phyloP scores from a whole-genome alignment of 1,140 invertebrate species.

The Conus betulinus region DNA sequence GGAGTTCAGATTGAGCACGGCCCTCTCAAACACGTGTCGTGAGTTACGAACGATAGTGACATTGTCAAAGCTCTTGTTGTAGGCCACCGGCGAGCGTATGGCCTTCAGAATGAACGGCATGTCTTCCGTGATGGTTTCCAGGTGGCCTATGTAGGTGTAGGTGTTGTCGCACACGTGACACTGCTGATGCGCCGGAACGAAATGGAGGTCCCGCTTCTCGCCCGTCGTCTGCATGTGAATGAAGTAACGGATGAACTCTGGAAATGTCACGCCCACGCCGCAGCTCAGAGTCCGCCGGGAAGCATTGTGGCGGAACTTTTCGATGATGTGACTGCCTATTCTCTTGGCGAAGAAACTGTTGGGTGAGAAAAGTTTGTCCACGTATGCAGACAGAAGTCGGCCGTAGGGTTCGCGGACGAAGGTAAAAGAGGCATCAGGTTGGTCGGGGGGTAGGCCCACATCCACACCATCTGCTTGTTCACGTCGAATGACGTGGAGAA shows the following conservation, averaged over 20 bases:
- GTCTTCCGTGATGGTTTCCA: constrained; percentile 4
- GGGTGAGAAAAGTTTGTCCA: constrained; percentile 69
- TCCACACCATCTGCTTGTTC: background rate
- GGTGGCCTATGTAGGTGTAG: constrained; percentile 5
- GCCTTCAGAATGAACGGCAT: constrained; percentile 35
- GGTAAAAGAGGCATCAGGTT: constrained; percentile 40
- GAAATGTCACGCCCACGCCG: constrained; percentile 67
- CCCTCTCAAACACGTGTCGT: constrained; percentile 51
- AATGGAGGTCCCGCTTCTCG: constrained; percentile 35
- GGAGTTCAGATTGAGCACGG: constrained; percentile 46
- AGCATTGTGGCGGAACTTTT: constrained; percentile 48
- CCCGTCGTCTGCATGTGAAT: constrained; percentile 58
- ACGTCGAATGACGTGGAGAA: constrained; percentile 39
- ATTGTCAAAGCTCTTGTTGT: constrained; percentile 57
- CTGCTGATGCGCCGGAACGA: background rate
- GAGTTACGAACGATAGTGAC: constrained; percentile 57
- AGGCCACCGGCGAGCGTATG: constrained; percentile 47
- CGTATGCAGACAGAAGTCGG: constrained; percentile 63
- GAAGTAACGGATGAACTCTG: constrained; percentile 64
- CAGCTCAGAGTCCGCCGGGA: constrained; percentile 49
- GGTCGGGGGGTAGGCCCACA: too few species aligned
- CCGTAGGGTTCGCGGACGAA: constrained; percentile 68
- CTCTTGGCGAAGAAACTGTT: constrained; percentile 65
- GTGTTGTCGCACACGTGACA: background rate
- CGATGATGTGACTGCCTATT: constrained; percentile 58